Conservation (phyloP, 2,113 vertebrate species). For the Chlamydotis undulata region DNA sequence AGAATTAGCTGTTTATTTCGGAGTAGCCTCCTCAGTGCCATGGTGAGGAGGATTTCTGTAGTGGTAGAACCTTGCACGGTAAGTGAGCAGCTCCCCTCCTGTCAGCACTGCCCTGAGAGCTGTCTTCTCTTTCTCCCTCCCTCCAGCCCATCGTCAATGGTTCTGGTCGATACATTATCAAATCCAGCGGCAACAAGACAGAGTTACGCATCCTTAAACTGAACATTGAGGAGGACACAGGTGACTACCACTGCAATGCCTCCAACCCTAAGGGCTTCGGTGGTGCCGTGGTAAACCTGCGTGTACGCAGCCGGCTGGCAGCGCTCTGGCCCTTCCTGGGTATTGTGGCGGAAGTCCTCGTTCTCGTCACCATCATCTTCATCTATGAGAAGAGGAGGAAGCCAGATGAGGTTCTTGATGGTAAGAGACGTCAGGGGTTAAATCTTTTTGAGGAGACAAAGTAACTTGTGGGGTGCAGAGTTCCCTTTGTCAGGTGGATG, state of each 20-base stretch:
- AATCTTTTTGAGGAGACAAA: too few relatives aligned
- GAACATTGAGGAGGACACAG: slow-evolving; percentile 76
- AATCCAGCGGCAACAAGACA: slow-evolving; percentile 69
- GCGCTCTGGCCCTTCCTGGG: slow-evolving; percentile 98
- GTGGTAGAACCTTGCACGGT: accelerated
- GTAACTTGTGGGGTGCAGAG: not conserved
- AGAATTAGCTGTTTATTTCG: not conserved
- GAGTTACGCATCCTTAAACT: slow-evolving; percentile 77
- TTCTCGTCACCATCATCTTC: slow-evolving; percentile 94
- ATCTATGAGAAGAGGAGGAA: slow-evolving; percentile 98
- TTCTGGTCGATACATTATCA: slow-evolving; percentile 77
- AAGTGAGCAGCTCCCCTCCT: not conserved
- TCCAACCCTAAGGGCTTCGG: slow-evolving; percentile 23
- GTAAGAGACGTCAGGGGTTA: slow-evolving; percentile 70
- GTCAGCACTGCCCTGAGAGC: not conserved
- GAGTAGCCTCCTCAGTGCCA: not conserved
- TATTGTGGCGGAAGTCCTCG: slow-evolving; percentile 93
- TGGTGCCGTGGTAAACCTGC: slow-evolving; percentile 68
- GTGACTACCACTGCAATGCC: slow-evolving; percentile 81
- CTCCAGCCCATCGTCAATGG: slow-evolving; percentile 75
- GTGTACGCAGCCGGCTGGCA: slow-evolving; percentile 89
- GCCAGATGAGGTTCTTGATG: slow-evolving; percentile 89
- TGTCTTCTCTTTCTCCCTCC: not conserved
- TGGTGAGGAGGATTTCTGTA: not conserved
- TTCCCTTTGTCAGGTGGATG: accelerated